Base-by-base conservation (phyloP, 1,140 invertebrate species). In the Drosophila grimshawi region DNA sequence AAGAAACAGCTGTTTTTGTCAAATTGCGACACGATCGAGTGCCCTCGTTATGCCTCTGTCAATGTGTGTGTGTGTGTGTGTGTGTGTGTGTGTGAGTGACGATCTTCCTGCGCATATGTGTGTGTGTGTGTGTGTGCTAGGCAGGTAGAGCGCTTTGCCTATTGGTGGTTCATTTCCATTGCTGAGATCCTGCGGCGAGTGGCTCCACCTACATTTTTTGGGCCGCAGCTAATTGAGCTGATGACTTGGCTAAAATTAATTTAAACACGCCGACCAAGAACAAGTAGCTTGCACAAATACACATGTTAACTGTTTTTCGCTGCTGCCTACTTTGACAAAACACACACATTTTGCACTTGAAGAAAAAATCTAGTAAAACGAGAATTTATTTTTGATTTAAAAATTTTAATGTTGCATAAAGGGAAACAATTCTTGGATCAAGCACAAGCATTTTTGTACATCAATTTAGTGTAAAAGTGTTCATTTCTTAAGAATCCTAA, bases 1-100 rank as follows among this genome's bases (percentile, higher is more conserved):
- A 88, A 70, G 68, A 89, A 88, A 88, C 85, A 88, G 85, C 85
- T 88, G 85, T 88, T 88, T 75, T 55, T 66, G 81, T 86, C 81
- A 81, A 80, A 85, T 81, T 77, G 81, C 81, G 81, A 85, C 81
- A 85, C 81, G 83, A 86, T 86, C 83, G 83, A 88, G 83, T 86
- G 83, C 72, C 83, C 83, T 86, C 85, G 85, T 86, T 86, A 83
- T 86, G 85, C 80, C 56, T 66, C 52, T 63, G 55, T 73, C 75
- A 8, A 6, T 72, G 67, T 78, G 43, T 63, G 45, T 48, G 62
- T 61, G 48, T 68, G 37, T 46, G 33, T 4, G 30, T 45, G 27
- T 41, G 11, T 55, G 37, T 64, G 7, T 11, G 10, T 45, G 65
- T 45, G 55, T 55, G 51, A 35, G 56, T 7, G 33, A 49, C 39